A percentile compares a stretch with the other conserved stretches of the same genome.
phyloP scores from a whole-genome alignment of 2,888 invertebrate genomes.

The Tetranychus piercei region DNA sequence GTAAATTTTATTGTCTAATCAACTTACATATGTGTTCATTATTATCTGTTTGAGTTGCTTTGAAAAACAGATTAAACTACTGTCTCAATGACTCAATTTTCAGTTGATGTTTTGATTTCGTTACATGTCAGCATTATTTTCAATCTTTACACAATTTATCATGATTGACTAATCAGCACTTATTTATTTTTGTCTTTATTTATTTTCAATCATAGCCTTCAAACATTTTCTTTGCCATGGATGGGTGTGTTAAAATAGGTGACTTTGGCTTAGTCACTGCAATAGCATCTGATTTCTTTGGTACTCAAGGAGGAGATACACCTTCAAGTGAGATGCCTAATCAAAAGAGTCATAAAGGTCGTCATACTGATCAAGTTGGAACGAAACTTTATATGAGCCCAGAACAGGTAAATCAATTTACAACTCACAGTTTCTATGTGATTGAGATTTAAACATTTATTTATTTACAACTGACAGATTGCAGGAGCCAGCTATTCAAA shows the following conservation, averaged over 20 bases:
- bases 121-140: no score
- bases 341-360: conserved; percentile 4
- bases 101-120: no score
- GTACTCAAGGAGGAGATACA: conserved; percentile 20
- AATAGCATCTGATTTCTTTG: conserved; percentile 38
- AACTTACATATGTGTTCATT: no score
- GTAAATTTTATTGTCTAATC: conserved; percentile 34
- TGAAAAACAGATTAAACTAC: no score
- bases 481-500: conserved; percentile 32
- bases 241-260: conserved; percentile 79
- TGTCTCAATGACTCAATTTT: no score
- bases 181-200: background rate
- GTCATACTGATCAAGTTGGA: conserved; percentile 48
- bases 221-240: conserved; percentile 77
- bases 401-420: conserved; percentile 48
- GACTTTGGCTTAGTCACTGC: conserved; percentile 96
- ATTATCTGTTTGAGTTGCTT: no score
- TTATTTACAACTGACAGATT: conserved; percentile 28
- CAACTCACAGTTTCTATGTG: conserved; percentile 28
- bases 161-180: background rate
- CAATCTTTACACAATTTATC: no score
- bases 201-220: conserved; percentile 43
- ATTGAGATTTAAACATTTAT: conserved; percentile 32
- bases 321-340: conserved; percentile 7
- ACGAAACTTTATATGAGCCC: conserved; percentile 96